Conservation (phyloP, 1,140 invertebrate genomes). For the Rhyacophila brunnea region DNA sequence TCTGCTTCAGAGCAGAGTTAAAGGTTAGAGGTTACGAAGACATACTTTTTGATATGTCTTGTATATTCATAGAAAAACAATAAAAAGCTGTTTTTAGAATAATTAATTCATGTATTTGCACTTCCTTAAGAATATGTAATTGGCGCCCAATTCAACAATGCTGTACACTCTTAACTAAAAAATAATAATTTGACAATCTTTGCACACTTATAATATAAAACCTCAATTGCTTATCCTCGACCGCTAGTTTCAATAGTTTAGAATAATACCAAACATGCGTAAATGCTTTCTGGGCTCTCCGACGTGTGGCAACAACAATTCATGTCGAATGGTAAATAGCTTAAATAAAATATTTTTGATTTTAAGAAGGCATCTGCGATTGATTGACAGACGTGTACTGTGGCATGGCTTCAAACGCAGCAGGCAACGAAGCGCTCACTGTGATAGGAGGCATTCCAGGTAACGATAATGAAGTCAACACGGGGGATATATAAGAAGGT, state of each 20-base stretch:
- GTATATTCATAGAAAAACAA: too few species aligned
- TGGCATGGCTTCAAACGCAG: constrained; percentile 51
- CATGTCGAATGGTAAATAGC: too few species aligned
- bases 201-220: not conserved
- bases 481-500: constrained; percentile 44
- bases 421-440: constrained; percentile 70
- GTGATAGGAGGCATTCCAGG: constrained; percentile 81
- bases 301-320: too few species aligned
- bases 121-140: not conserved
- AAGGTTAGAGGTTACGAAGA: too few species aligned
- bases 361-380: constrained; percentile 41
- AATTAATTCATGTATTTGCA: not conserved
- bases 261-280: not conserved
- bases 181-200: not conserved
- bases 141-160: not conserved
- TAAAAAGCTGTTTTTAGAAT: not conserved
- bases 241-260: not conserved
- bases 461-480: constrained; percentile 68
- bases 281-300: not conserved
- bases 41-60: too few species aligned
- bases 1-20: too few species aligned
- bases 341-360: not conserved
- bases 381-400: constrained; percentile 47
- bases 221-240: too few species aligned
- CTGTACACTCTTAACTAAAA: not conserved